Evolutionary conservation across 2,888 invertebrate genomes (phyloP), one percentile per base, ranked within the genome.

Genomic region (Apotomis turbidana): DNA sequence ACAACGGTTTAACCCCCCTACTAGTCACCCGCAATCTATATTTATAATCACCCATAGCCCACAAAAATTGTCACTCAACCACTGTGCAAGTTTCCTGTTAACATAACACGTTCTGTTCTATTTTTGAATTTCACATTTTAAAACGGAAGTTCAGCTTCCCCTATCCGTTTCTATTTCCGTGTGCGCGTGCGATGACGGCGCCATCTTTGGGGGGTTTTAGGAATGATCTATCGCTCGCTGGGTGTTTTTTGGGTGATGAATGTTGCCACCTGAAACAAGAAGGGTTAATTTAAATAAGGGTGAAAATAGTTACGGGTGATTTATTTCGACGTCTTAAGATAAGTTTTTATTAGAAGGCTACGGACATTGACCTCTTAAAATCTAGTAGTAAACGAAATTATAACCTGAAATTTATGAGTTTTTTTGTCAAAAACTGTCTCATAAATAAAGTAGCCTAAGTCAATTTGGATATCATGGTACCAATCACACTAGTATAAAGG

Each of bases 1-100:
- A 93, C 75, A 93, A 77, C 15, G 91, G 88, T 76, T 85, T 85
- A 5, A 88, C 90, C 73, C 89, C 87, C 75, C 91, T 89, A 84
- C 89, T 87, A 15, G 86, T 90, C 75, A 89, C 82, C 79, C 82
- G 83, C 69, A 87, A 76, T 78, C 85, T 85, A 80, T 80, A 80
- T 77, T 83, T 84, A 80, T 77, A 81, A 79, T 83, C 84, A 78
- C 82, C 82, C 89, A 89, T 89, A 76, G 79, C 87, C 72, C 41
- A 41, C 41, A 76, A 75, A 27, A 74, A 76, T 62, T 57, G 75
- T 77, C 80, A 78, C 76, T 72, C 76, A 70, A 67, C 69, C 66
- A 74, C 73, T 74, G 74, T 74, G 76, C 71, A 75, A 78, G 61
- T 77, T 49, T 49, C 9, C 79, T 77, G 76, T 77, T 79, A 81